A percentile compares a stretch with the other conserved stretches of the same genome.
phyloP scores from a whole-genome alignment of 2,113 vertebrate genomes.

The Hypomesus transpacificus region DNA sequence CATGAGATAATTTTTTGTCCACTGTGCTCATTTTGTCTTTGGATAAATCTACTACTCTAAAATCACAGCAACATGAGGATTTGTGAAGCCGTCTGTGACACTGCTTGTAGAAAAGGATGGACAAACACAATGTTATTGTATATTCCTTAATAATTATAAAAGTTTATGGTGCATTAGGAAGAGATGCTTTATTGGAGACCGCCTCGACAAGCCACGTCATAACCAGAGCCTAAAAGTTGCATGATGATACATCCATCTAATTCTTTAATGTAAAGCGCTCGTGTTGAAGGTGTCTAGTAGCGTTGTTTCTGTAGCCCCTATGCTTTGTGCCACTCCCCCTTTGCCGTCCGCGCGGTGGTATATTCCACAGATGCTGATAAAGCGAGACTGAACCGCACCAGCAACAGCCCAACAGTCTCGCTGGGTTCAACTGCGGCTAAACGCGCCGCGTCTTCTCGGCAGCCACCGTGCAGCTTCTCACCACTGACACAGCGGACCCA shows the following conservation, averaged over 20 bases:
- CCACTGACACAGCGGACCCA: conserved; percentile 45
- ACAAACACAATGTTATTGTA: no score
- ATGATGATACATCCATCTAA: conserved; percentile 26
- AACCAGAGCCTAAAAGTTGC: not conserved
- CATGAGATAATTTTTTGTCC: no score
- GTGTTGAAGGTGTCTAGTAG: conserved; percentile 13
- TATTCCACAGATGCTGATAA: conserved; percentile 70
- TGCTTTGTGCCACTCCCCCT: conserved; percentile 70
- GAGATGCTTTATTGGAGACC: conserved; percentile 31
- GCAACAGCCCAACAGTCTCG: conserved; percentile 59
- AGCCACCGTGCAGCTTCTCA: not conserved
- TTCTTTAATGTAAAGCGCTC: no score
- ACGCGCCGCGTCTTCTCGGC: conserved; percentile 44
- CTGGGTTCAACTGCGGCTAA: conserved; percentile 68
- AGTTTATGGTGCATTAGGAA: no score
- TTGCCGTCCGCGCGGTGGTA: conserved; percentile 67
- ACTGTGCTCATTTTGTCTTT: no score
- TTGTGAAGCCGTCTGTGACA: no score
- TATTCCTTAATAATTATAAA: no score
- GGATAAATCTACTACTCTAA: no score
- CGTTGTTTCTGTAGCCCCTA: conserved; percentile 22
- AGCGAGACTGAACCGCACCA: conserved; percentile 66
- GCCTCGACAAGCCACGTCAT: conserved; percentile 43
- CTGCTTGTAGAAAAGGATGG: no score
- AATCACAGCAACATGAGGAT: no score